These are phyloP conservation scores for Nerophis ophidion DNA, from an alignment of 2,113 vertebrate species.

Conservation along the genomic window DNA sequence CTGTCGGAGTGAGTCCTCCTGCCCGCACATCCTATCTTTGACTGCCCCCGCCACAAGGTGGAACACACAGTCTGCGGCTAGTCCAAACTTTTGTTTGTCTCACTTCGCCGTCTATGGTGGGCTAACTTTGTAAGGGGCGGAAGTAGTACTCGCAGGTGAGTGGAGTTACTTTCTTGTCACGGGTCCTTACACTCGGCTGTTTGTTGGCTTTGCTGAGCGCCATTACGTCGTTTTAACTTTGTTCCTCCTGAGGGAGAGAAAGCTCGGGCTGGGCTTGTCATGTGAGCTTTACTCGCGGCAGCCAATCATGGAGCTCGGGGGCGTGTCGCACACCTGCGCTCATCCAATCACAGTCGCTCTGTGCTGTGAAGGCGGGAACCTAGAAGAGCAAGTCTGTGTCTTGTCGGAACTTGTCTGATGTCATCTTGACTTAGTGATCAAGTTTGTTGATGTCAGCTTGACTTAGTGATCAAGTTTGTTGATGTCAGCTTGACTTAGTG, in stretches of 20 bases:
- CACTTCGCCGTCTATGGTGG: conserved; percentile 15
- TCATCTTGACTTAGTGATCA: conserved; percentile 11
- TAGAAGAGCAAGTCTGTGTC: background rate
- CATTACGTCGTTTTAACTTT: background rate
- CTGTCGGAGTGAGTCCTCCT: background rate
- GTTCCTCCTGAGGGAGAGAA: background rate
- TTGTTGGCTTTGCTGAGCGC: fast-evolving
- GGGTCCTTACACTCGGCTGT: fast-evolving
- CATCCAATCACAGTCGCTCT: conserved; percentile 14
- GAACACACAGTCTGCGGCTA: conserved; percentile 33
- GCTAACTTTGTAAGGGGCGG: background rate
- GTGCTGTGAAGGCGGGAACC: conserved; percentile 9
- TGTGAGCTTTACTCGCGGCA: background rate
- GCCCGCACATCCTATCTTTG: conserved; percentile 1
- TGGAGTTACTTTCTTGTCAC: fast-evolving
- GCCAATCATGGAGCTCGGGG: conserved; percentile 26
- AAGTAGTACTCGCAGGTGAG: conserved; percentile 35
- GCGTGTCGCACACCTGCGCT: fast-evolving
- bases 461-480: no score
- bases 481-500: no score
- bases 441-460: background rate
- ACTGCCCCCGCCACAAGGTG: conserved; percentile 31
- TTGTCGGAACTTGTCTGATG: conserved; percentile 5
- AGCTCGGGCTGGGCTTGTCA: background rate
- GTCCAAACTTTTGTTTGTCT: conserved; percentile 27